Conservation (phyloP, 2,888 invertebrate genomes). For the Limenitis camilla region DNA sequence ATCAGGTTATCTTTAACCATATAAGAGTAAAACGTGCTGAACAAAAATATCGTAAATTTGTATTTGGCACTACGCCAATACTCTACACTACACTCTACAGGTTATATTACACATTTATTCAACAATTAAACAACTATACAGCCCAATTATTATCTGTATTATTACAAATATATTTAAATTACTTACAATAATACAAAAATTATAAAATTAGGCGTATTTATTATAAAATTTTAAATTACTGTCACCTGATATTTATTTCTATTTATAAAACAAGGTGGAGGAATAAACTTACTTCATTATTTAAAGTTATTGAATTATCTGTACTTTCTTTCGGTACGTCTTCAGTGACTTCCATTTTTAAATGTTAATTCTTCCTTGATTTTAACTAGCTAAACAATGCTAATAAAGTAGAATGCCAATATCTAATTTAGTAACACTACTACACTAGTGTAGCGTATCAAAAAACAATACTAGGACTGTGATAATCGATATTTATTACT, state of each 20-base stretch:
- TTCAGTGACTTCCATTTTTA: no score
- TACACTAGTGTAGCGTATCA: no score
- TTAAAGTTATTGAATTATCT: constrained; percentile 34
- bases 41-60: constrained; percentile 67
- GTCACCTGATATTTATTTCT: constrained; percentile 58
- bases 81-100: no score
- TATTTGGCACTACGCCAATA: constrained; percentile 54
- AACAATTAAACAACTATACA: neutral
- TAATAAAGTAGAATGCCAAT: no score
- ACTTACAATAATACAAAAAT: neutral
- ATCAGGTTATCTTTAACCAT: constrained; percentile 45
- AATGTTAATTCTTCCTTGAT: no score
- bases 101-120: constrained; percentile 36
- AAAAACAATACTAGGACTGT: no score
- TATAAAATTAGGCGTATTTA: neutral
- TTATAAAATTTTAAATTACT: constrained; percentile 21
- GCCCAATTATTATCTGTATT: neutral
- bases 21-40: constrained; percentile 61
- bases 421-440: no score
- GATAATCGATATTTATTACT: no score
- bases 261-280: constrained; percentile 49
- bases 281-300: constrained; percentile 42
- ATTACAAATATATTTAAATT: neutral
- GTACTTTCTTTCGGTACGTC: no score
- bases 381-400: no score